Conservation (phyloP, 2,888 invertebrate species). For the Crossocerus cetratus region DNA sequence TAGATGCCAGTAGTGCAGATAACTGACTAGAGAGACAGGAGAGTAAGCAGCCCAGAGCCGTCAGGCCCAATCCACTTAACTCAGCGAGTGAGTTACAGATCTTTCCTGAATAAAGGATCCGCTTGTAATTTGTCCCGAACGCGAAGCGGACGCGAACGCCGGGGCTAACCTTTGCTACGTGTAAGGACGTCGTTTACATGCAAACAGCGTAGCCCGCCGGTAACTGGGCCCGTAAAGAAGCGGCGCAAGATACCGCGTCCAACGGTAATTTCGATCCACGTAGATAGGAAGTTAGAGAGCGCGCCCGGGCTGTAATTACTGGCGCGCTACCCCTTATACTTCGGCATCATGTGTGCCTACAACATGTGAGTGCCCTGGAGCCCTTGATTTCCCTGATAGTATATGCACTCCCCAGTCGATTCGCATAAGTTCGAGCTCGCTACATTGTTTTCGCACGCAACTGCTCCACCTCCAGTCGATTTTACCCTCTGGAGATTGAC, state of each 20-base stretch:
- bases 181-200: conserved; percentile 69
- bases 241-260: conserved; percentile 63
- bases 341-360: conserved; percentile 56
- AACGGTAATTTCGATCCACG: conserved; percentile 65
- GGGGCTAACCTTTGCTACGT: conserved; percentile 60
- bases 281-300: conserved; percentile 63
- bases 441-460: conserved; percentile 55
- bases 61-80: conserved; percentile 22
- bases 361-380: conserved; percentile 39
- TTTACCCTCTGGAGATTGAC: conserved; percentile 23
- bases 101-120: conserved; percentile 45
- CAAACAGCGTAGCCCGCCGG: conserved; percentile 59
- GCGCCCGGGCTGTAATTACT: conserved; percentile 62
- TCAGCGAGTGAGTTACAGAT: conserved; percentile 25
- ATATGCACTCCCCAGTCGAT: conserved; percentile 26
- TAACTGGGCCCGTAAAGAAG: conserved; percentile 66
- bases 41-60: conserved; percentile 5
- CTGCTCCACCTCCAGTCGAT: conserved; percentile 15
- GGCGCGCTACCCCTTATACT: conserved; percentile 55
- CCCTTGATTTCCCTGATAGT: conserved; percentile 50
- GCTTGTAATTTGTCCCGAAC: conserved; percentile 57
- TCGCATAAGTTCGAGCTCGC: conserved; percentile 20
- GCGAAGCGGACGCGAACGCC: conserved; percentile 51
- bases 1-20: background rate
- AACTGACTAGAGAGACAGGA: conserved; percentile 22